Conservation (phyloP, 23 tunicate genomes). For the Styela plicata region DNA sequence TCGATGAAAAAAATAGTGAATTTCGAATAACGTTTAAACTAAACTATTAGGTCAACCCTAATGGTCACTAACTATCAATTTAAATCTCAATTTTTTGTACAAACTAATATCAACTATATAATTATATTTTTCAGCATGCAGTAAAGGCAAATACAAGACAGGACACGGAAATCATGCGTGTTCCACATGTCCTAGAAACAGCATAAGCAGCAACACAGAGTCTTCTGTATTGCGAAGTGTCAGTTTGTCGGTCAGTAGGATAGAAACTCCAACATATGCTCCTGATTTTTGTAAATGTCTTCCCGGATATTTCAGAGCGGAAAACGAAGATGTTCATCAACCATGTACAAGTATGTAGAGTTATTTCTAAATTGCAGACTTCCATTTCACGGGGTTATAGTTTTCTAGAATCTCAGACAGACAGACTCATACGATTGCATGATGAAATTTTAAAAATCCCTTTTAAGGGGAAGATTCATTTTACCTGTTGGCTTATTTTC, state of each 20-base stretch:
- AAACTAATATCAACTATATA: not conserved
- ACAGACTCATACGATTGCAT: too few species aligned
- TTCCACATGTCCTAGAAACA: constrained; percentile 33
- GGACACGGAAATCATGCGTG: constrained; percentile 48
- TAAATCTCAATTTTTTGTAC: too few species aligned
- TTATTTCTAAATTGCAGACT: too few species aligned
- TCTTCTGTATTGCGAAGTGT: not conserved
- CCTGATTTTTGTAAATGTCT: constrained; percentile 34
- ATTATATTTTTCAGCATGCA: constrained; percentile 38
- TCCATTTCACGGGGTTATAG: too few species aligned
- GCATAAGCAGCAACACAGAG: not conserved
- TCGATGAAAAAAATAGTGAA: too few species aligned
- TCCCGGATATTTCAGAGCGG: constrained; percentile 38
- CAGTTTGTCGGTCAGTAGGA: not conserved
- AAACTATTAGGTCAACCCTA: too few species aligned
- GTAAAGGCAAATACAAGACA: constrained; percentile 36
- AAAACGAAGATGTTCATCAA: constrained; percentile 37
- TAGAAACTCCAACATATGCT: not conserved
- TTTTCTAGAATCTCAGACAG: too few species aligned
- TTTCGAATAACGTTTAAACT: too few species aligned
- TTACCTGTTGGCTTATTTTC: too few species aligned
- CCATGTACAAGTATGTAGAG: constrained; percentile 59
- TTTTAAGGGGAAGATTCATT: too few species aligned
- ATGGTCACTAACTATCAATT: too few species aligned
- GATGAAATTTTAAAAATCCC: too few species aligned